Evolutionary conservation across 30 jellyfish, hydroid and myxozoan species (phyloP).

Genomic region (Nemopilema nomurai): DNA sequence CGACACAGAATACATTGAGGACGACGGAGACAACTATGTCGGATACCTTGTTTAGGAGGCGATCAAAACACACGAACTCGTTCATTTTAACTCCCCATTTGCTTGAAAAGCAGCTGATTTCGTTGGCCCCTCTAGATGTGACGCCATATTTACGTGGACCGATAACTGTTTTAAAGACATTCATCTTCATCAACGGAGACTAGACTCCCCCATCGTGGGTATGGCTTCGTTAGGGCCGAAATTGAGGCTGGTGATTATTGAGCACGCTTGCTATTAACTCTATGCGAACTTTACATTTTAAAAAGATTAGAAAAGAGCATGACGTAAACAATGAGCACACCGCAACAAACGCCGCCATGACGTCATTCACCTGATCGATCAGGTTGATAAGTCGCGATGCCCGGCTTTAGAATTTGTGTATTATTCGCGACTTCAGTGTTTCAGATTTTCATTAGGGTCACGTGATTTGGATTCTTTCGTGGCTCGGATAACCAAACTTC

Average conservation of each 20-base stretch:
- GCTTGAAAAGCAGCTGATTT: not conserved
- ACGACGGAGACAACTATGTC: slow-evolving; percentile 84
- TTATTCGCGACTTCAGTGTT: not conserved
- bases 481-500: not conserved
- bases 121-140: not conserved
- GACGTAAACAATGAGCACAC: not conserved
- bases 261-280: not conserved
- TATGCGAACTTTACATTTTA: not conserved
- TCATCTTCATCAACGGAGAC: not conserved
- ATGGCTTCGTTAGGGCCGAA: not conserved
- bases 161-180: not conserved
- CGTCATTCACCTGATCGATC: not conserved
- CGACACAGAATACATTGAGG: slow-evolving; percentile 95
- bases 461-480: not conserved
- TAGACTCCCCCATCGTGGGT: not conserved
- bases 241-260: not conserved
- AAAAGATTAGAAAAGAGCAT: not conserved
- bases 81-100: not conserved
- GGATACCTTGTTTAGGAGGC: slow-evolving; percentile 86
- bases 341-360: not conserved
- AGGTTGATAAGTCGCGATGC: not conserved
- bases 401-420: not conserved
- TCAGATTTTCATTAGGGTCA: not conserved
- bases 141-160: not conserved
- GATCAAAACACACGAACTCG: not conserved